Evolutionary conservation across 2,797 vertebrate species (phyloP).

Genomic region (Malacoctenus gilli): DNA sequence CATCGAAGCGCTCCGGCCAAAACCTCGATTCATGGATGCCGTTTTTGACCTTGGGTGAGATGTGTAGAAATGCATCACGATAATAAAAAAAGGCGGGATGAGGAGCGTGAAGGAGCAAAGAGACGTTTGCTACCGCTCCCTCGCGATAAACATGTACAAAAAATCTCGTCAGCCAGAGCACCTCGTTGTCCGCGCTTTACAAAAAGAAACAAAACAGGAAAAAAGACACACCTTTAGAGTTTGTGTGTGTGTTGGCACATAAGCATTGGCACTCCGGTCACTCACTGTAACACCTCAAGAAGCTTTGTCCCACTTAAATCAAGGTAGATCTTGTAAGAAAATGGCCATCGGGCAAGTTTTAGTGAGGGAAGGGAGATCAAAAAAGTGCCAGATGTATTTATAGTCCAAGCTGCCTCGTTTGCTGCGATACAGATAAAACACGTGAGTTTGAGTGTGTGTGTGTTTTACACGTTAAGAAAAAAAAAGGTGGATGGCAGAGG

Average conservation of each 20-base stretch:
- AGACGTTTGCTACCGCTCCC: constrained; percentile 66
- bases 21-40: constrained; percentile 59
- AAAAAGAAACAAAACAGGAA: constrained; percentile 52
- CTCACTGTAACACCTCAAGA: constrained; percentile 34
- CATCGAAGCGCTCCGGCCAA: constrained; percentile 48
- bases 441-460: constrained; percentile 23
- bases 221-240: constrained; percentile 1
- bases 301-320: constrained; percentile 43
- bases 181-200: constrained; percentile 28
- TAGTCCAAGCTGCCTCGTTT: constrained; percentile 66
- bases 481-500: constrained; percentile 23
- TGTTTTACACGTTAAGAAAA: constrained; percentile 43
- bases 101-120: constrained; percentile 42
- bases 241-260: constrained; percentile 54
- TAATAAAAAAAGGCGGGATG: constrained; percentile 48
- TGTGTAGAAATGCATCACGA: constrained; percentile 44
- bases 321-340: constrained; percentile 58
- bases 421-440: constrained; percentile 51
- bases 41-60: constrained; percentile 49
- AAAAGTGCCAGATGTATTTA: constrained; percentile 55
- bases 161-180: constrained; percentile 37
- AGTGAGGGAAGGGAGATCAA: constrained; percentile 34
- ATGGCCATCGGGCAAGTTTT: constrained; percentile 35
- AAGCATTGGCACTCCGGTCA: constrained; percentile 56
- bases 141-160: constrained; percentile 27